phyloP scores from a whole-genome alignment of 2,113 vertebrate species.

The Ceyx cyanopectus region DNA sequence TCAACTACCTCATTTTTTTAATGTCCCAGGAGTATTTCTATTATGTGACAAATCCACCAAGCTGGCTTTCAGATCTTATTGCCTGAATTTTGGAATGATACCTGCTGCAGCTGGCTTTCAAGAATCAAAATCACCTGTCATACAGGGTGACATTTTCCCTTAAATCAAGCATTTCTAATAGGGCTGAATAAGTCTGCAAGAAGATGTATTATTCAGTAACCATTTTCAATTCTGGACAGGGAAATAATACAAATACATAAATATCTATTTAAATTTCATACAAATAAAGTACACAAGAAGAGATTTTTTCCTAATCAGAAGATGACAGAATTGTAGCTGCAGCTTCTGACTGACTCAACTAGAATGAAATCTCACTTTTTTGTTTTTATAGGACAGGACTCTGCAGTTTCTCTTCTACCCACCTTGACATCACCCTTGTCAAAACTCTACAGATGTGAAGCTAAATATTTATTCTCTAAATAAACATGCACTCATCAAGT shows the following conservation, averaged over 20 bases:
- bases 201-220: neutral
- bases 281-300: neutral
- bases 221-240: neutral
- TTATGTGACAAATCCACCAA: neutral
- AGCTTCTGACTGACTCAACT: neutral
- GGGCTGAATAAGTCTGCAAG: neutral
- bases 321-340: neutral
- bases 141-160: neutral
- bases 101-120: neutral
- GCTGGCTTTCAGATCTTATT: slow-evolving; percentile 1
- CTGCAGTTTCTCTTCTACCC: neutral
- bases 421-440: neutral
- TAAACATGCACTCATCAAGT: neutral
- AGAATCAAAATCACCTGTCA: neutral
- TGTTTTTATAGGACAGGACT: neutral
- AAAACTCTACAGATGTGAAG: neutral
- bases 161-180: neutral
- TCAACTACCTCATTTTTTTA: neutral
- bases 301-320: neutral
- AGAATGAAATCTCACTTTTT: neutral
- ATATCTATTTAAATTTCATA: neutral
- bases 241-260: neutral
- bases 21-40: neutral
- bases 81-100: neutral
- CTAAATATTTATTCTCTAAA: neutral